phyloP scores from a whole-genome alignment of 23 tunicate species.

The Halocynthia roretzi region DNA sequence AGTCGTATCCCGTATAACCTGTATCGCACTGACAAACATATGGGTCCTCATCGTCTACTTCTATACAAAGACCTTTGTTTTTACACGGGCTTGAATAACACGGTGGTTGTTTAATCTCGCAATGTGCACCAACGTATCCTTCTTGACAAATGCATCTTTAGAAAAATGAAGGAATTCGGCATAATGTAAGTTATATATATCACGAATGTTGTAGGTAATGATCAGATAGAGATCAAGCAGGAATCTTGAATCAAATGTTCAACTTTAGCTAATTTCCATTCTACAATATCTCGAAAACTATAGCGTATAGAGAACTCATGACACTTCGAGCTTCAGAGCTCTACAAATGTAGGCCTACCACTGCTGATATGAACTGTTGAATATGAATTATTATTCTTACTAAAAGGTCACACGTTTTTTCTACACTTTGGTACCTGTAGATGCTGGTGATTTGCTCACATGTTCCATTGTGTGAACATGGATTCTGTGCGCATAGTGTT shows the following conservation, averaged over 20 bases:
- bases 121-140: slow-evolving; percentile 53
- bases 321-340: neutral
- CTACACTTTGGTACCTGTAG: slow-evolving; percentile 25
- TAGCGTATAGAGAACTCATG: neutral
- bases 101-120: slow-evolving; percentile 50
- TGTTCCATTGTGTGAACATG: slow-evolving; percentile 61
- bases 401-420: too few species aligned
- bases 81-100: slow-evolving; percentile 61
- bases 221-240: too few species aligned
- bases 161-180: neutral
- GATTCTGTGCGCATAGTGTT: slow-evolving; percentile 56
- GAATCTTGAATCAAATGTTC: too few species aligned
- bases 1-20: slow-evolving; percentile 34
- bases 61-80: slow-evolving; percentile 73
- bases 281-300: too few species aligned
- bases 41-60: neutral
- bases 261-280: too few species aligned
- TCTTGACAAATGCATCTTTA: slow-evolving; percentile 51
- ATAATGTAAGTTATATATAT: too few species aligned
- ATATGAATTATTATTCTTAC: too few species aligned
- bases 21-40: slow-evolving; percentile 45
- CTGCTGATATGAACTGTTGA: too few species aligned
- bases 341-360: neutral
- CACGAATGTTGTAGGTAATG: too few species aligned
- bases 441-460: slow-evolving; percentile 61